These are phyloP conservation scores for Pseudochaenichthys georgianus DNA, from an alignment of 2,797 vertebrate species.

Conservation along the genomic window DNA sequence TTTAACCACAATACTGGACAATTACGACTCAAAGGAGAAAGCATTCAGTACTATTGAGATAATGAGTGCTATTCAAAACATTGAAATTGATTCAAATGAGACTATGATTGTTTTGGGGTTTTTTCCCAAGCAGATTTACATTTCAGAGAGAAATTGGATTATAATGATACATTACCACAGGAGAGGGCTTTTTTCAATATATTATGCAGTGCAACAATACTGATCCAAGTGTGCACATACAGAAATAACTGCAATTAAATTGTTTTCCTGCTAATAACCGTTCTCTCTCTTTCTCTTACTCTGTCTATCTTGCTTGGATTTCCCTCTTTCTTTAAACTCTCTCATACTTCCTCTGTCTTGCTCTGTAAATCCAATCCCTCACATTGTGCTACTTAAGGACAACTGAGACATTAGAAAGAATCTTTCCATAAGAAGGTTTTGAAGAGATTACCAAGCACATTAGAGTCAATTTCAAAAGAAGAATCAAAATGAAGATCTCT, in stretches of 20 bases:
- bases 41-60: constrained; percentile 48
- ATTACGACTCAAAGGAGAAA: constrained; percentile 53
- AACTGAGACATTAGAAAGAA: constrained; percentile 40
- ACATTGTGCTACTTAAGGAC: constrained; percentile 42
- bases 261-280: constrained; percentile 47
- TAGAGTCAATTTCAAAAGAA: constrained; percentile 56
- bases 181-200: constrained; percentile 17
- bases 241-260: constrained; percentile 58
- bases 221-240: constrained; percentile 30
- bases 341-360: constrained; percentile 5
- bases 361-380: constrained; percentile 44
- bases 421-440: constrained; percentile 44
- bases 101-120: constrained; percentile 42
- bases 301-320: constrained; percentile 25
- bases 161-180: constrained; percentile 44
- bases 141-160: constrained; percentile 31
- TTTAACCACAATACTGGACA: constrained; percentile 68
- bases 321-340: constrained; percentile 32
- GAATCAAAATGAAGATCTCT: constrained; percentile 49
- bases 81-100: constrained; percentile 51
- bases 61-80: constrained; percentile 61
- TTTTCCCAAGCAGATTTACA: constrained; percentile 9
- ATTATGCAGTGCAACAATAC: constrained; percentile 23
- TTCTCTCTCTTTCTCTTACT: constrained; percentile 44
- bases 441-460: constrained; percentile 66